Conservation (phyloP, 2,888 invertebrate species). For the Oligia fasciuncula region DNA sequence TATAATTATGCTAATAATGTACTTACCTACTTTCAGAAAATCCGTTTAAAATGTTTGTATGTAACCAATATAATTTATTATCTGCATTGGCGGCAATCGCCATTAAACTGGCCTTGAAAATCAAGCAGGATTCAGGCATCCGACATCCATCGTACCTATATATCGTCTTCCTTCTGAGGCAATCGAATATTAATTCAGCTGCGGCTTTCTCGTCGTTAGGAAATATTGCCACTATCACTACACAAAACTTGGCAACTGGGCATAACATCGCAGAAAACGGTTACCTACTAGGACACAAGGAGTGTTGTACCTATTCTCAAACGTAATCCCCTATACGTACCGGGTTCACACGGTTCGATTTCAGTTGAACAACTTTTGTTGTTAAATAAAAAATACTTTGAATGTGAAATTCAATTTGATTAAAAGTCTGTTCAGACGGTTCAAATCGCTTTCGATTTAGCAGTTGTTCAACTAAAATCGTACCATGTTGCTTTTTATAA, state of each 20-base stretch:
- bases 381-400: too few relatives aligned
- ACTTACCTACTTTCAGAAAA: constrained; percentile 17
- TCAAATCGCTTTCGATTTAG: background rate
- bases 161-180: background rate
- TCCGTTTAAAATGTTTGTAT: constrained; percentile 18
- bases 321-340: background rate
- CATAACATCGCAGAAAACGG: background rate
- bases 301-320: background rate
- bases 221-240: background rate
- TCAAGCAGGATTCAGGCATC: constrained; percentile 31
- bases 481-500: background rate
- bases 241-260: background rate
- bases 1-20: constrained; percentile 64
- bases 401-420: background rate
- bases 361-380: background rate
- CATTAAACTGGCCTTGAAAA: constrained; percentile 34
- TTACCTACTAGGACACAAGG: background rate
- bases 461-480: background rate
- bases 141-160: background rate
- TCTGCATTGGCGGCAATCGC: constrained; percentile 26
- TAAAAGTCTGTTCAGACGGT: background rate
- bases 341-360: background rate
- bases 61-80: constrained; percentile 25
- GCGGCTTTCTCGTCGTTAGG: background rate
- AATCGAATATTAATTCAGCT: background rate